Base-by-base conservation (phyloP, 2,888 invertebrate species). In the Phytoseiulus persimilis region DNA sequence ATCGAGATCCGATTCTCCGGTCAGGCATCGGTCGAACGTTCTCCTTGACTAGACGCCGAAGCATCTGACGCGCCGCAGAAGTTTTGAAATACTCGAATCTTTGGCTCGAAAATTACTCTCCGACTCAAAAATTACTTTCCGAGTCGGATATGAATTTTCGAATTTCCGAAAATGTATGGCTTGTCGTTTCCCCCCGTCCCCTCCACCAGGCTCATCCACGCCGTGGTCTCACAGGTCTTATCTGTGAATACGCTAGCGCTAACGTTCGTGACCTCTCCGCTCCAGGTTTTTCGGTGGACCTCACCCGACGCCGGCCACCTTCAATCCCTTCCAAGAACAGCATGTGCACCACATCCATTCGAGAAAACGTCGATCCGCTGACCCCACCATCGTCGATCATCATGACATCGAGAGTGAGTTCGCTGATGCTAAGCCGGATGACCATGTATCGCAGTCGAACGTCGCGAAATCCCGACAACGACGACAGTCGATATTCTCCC, bases 301-400 rank as follows among this genome's bases (percentile, higher is more conserved):
- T 23, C 65, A 6, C 18, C 18, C 14, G 65, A 65, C 65, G 5
- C 65, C 65, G 11, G 14, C 65, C 9, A 28, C 23, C 2, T 65
- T 65, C 65, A 65, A 65, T 28, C 65, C 65, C 65, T 87, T 87
- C 33, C 33, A 33, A 45, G 87, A 87, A 14, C 87, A 87, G 45
- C 87, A 87, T 31, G 45, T 87, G 45, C 87, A 87, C 32, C 87
- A 87, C 31, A 87, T 87, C 9, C 87, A 87, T n/a, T 87, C 87
- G 18, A 87, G 87, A 18, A 87, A 45, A 23, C 32, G 39, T 6
- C 32, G 87, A 33, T 87, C 87, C n/a, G 32, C 45, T 65, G 65
- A 65, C 28, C 14, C 28, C 65, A 65, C 65, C 65, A 23, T 65
- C 65, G 65, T 65, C 65, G 65, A 65, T 65, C 65, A 65, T 65